phyloP scores from a whole-genome alignment of 2,797 vertebrate species.

The Catharus ustulatus region DNA sequence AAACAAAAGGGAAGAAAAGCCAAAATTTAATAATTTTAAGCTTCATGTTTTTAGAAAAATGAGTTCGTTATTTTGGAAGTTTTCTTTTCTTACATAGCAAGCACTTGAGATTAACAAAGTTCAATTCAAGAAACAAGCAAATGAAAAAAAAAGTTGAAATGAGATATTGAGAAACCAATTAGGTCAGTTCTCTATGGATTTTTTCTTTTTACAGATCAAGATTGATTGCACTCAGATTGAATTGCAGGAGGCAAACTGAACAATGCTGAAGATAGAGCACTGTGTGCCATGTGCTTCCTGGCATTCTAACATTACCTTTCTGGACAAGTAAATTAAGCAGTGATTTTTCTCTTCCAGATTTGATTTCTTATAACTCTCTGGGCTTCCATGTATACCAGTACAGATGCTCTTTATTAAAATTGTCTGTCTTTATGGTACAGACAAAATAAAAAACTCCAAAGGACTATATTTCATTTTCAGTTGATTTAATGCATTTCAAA shows the following conservation, averaged over 20 bases:
- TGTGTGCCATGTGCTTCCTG: background rate
- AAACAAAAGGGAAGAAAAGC: background rate
- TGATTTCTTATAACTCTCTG: background rate
- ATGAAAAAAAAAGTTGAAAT: background rate
- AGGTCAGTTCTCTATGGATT: background rate
- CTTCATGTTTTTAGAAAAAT: background rate
- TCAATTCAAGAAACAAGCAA: slow-evolving; percentile 5
- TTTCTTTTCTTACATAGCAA: background rate
- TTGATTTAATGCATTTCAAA: background rate
- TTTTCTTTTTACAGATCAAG: slow-evolving; percentile 20
- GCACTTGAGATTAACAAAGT: background rate
- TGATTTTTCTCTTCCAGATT: slow-evolving; percentile 10
- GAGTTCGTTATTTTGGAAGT: background rate
- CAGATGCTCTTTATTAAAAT: background rate
- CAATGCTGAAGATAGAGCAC: background rate
- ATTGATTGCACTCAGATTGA: slow-evolving; percentile 37
- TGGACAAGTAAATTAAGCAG: background rate
- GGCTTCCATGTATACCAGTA: background rate
- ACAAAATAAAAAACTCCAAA: background rate
- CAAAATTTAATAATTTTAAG: background rate
- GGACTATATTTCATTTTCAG: background rate
- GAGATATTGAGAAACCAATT: slow-evolving; percentile 42
- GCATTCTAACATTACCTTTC: background rate
- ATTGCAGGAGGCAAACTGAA: background rate
- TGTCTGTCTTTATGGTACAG: background rate